Evolutionary conservation across 2,888 invertebrate species (phyloP), one percentile per base, ranked within the genome.

Genomic region (Candidula unifasciata): DNA sequence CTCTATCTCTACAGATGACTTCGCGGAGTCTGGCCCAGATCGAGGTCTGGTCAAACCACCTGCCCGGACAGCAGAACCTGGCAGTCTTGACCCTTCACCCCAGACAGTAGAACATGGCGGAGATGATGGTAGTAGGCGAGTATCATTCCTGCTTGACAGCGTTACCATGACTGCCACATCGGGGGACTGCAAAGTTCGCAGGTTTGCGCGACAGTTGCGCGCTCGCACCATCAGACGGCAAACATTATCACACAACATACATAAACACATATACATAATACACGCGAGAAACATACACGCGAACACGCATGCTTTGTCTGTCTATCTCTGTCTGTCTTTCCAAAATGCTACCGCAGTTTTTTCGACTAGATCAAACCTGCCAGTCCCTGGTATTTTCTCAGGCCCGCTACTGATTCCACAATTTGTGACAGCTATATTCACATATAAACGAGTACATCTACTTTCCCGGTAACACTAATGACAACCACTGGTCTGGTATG

Each of bases 91-190:
- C 57, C 27, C 74, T 5, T 35, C 77, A 71, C 71, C 82, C 35
- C n/a, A 78, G 44, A 30, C 80, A 86, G 33, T 83, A 77, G 16
- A 77, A 52, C 18, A 78, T 83, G 77, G 82, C 83, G 83, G 68
- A 52, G 84, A 80, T 24, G 81, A 80, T 16, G 86, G 87, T 16
- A 89, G 90, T 80, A 90, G 91, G 89, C 90, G 91, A 89, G 91
- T 91, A 89, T 91, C 91, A 77, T 91, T 91, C 87, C 90, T 91
- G 83, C 89, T 91, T 87, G 90, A 91, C 81, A 87, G 88, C 83
- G 84, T 87, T 71, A 87, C 87, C 37, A 80, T 87, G 71, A 76
- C 87, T 33, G 80, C 86, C 13, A 37, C 79, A 8, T 69, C 78
- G 3, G 83, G 71, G 13, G 73, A 71, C 44, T 64, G 57, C 73